Base-by-base conservation (phyloP, 2,888 invertebrate genomes). In the Agrilus cyanescens region DNA sequence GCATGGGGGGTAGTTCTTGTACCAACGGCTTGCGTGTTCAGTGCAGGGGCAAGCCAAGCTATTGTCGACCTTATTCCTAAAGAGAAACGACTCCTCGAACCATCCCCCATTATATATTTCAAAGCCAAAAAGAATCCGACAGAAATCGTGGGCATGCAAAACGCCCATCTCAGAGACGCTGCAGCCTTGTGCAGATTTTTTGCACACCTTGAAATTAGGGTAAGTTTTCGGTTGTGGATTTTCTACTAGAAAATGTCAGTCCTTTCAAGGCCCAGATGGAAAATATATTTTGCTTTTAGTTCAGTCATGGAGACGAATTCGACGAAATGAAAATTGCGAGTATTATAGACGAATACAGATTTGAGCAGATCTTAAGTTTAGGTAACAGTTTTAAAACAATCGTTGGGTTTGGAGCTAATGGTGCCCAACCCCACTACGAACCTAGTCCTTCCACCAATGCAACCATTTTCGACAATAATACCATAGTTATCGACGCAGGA, bases 401-500 rank as follows among this genome's bases (percentile, higher is more conserved):
- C 38, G 87, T 86, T 1, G 88, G 86, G 1, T 90, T 80, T 59
- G 94, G 93, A 0, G 72, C 83, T 1, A 86, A 93, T 66, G 88
- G 82, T 1, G 89, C 95, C 0, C 74, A 87, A 43, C 89, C 94
- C 0, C 89, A 93, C 63, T 96, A 96, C 63, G 72, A 76, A 48
- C 77, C 82, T 1, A 79, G 75, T 13, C 74, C 74, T 50, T 69
- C 71, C n/a, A 81, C 85, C 4, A 81, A 83, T 57, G 66, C 74
- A 5, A 65, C 68, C 35, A 76, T 96, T 20, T 80, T 77, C 40
- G 76, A 74, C 41, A 79, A 85, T 50, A 86, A 86, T 48, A 80
- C 94, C 1, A 75, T 94, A 46, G 78, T 97, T 20, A 78, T 95
- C 53, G 95, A 95, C 59, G 94, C 95, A 1, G 98, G 97, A 12